Percentiles rank a stretch among this genome's conserved stretches.
Evolutionary conservation across 1,140 invertebrate genomes (phyloP).

Genomic region (Zophobas morio): DNA sequence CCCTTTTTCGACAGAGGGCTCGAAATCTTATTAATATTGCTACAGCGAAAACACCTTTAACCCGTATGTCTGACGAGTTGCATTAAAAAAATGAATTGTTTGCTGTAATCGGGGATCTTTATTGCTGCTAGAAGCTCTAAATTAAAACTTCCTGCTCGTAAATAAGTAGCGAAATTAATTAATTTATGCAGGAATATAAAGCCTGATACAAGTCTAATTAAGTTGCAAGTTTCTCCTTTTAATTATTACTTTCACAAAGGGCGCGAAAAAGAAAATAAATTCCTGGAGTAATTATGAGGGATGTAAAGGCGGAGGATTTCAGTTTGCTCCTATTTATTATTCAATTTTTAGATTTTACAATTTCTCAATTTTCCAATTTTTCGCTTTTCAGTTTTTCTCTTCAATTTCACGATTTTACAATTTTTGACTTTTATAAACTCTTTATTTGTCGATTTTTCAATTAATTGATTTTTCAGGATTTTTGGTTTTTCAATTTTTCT

Average conservation of each 20-base stretch:
- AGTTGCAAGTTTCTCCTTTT: slow-evolving; percentile 53
- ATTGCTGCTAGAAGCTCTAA: slow-evolving; percentile 25
- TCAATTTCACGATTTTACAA: no score
- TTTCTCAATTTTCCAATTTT: no score
- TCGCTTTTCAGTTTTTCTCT: no score
- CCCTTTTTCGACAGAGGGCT: slow-evolving; percentile 23
- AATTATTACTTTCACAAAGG: slow-evolving; percentile 47
- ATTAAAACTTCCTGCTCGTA: slow-evolving; percentile 52
- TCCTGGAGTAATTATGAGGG: slow-evolving; percentile 4
- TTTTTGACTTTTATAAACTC: no score
- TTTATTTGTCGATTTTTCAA: no score
- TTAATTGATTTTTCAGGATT: no score
- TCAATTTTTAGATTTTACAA: no score
- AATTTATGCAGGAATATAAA: slow-evolving; percentile 48
- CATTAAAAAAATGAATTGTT: slow-evolving; percentile 42
- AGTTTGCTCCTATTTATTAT: no score
- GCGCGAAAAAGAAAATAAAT: slow-evolving; percentile 40
- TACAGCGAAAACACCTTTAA: slow-evolving; percentile 22
- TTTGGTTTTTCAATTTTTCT: no score
- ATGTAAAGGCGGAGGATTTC: not conserved
- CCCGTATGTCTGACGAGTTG: slow-evolving; percentile 4
- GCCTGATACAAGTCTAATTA: slow-evolving; percentile 47
- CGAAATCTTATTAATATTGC: slow-evolving; percentile 8
- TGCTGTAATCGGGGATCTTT: slow-evolving; percentile 32
- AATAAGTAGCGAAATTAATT: slow-evolving; percentile 55